A percentile compares a stretch with the other conserved stretches of the same genome.
Conservation (phyloP, 2,888 invertebrate species). For the Trichopria drosophilae region DNA sequence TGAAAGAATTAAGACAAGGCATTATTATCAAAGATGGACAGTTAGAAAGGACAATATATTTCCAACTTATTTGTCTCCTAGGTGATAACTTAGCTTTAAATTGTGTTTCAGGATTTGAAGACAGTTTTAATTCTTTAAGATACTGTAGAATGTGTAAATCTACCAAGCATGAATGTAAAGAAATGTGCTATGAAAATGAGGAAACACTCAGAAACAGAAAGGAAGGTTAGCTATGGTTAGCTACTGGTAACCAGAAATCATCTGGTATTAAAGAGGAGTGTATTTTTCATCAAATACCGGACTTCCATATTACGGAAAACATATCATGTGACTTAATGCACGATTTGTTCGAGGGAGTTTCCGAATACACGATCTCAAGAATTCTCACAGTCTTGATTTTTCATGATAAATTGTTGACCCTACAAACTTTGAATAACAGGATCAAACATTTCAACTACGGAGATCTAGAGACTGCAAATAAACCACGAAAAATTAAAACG, state of each 20-base stretch:
- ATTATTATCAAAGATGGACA: slow-evolving; percentile 8
- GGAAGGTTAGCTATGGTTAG: slow-evolving; percentile 17
- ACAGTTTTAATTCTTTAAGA: slow-evolving; percentile 18
- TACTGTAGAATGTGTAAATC: slow-evolving; percentile 27
- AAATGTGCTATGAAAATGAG: slow-evolving; percentile 11
- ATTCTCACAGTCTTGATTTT: slow-evolving; percentile 15
- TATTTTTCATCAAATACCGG: slow-evolving; percentile 22
- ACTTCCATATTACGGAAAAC: slow-evolving; percentile 29
- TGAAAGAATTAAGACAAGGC: slow-evolving; percentile 14
- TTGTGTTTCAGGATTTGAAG: slow-evolving; percentile 20
- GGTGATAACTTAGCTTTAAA: slow-evolving; percentile 30
- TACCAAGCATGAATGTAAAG: slow-evolving; percentile 12
- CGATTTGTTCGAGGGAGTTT: slow-evolving; percentile 20
- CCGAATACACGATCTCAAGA: slow-evolving; percentile 16
- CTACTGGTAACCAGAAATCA: slow-evolving; percentile 10
- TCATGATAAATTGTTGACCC: slow-evolving; percentile 9
- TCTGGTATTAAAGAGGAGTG: slow-evolving; percentile 27
- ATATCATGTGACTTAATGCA: slow-evolving; percentile 25
- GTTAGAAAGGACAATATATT: slow-evolving; percentile 15
- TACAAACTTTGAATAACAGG: slow-evolving; percentile 10
- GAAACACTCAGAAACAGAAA: slow-evolving; percentile 2
- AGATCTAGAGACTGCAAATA: slow-evolving; percentile 11
- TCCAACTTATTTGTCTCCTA: slow-evolving; percentile 18
- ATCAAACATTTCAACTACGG: slow-evolving; percentile 16
- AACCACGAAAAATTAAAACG: slow-evolving; percentile 9